phyloP scores from a whole-genome alignment of 2,888 invertebrate genomes.

The Lepidonotus clava region DNA sequence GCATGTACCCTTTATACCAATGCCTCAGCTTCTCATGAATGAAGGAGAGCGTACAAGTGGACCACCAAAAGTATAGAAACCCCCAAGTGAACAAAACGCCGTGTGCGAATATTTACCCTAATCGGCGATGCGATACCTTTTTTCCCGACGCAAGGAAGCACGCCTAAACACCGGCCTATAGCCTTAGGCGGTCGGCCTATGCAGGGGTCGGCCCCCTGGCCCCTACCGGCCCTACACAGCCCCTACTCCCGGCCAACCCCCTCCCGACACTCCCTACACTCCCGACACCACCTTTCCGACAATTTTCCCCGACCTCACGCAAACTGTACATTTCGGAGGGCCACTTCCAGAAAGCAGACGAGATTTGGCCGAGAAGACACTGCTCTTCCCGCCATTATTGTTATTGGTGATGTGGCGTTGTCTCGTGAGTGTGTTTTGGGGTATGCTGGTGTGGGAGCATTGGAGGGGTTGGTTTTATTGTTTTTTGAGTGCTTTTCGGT shows the following conservation, averaged over 20 bases:
- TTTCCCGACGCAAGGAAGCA: neutral
- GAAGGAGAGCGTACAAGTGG: too few relatives aligned
- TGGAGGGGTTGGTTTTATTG: too few relatives aligned
- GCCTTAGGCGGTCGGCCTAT: neutral
- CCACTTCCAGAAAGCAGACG: constrained; percentile 14
- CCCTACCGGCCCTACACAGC: neutral
- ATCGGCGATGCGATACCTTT: neutral
- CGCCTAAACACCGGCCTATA: neutral
- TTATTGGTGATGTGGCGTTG: too few relatives aligned
- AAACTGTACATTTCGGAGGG: neutral
- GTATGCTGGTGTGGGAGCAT: too few relatives aligned
- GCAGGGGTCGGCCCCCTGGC: neutral
- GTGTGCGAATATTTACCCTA: neutral
- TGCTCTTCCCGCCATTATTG: too few relatives aligned
- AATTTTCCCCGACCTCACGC: neutral
- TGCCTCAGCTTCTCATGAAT: too few relatives aligned
- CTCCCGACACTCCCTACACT: neutral
- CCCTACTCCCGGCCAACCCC: neutral
- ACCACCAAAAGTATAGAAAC: too few relatives aligned
- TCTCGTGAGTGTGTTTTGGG: too few relatives aligned
- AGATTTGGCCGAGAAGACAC: too few relatives aligned
- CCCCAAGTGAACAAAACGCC: neutral
- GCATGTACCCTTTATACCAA: too few relatives aligned
- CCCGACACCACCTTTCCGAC: neutral
- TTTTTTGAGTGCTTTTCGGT: too few relatives aligned